Base-by-base conservation (phyloP, 2,888 invertebrate genomes). In the Apodemia duryi region DNA sequence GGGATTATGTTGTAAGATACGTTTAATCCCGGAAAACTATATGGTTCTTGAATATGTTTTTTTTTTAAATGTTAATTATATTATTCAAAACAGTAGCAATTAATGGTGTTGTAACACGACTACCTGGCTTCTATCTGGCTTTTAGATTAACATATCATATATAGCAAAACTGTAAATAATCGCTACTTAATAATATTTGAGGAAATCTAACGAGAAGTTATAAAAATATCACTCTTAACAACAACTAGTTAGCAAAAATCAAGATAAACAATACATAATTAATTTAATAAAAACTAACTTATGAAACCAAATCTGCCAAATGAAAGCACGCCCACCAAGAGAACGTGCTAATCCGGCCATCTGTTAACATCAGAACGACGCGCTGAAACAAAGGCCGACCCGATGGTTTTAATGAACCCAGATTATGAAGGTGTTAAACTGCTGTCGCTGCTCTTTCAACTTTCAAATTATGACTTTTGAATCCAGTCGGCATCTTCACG, bases 361-460 rank as follows among this genome's bases (percentile, higher is more conserved):
- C 85, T 88, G 91, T 91, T 90, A 88, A 76, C 80, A 77, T 84
- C 83, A 80, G 74, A 90, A 89, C 88, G 81, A 88, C 80, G 84
- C 83, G 90, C 86, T 88, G 91, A 91, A 90, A 91, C 91, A 91
- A 91, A 91, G 88, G 83, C 86, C 82, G 82, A 74, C 84, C 88
- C 85, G 85, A 75, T 81, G 80, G 75, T 77, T 86, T 90, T 91
- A 91, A 91, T 91, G 91, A 90, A 85, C 83, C 81, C 83, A 88
- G 91, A 88, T 91, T 91, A 91, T 88, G 88, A 90, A 91, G 91
- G 91, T 91, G 91, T 90, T 91, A 91, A 91, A 87, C 85, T 85
- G 78, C 82, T 83, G 79, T 77, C 81, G 87, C 84, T 73, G 76
- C 78, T 86, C 90, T 89, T 91, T 90, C 87, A 88, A 91, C 88